phyloP scores from a whole-genome alignment of 2,797 vertebrate genomes.

The Danio aesculapii region DNA sequence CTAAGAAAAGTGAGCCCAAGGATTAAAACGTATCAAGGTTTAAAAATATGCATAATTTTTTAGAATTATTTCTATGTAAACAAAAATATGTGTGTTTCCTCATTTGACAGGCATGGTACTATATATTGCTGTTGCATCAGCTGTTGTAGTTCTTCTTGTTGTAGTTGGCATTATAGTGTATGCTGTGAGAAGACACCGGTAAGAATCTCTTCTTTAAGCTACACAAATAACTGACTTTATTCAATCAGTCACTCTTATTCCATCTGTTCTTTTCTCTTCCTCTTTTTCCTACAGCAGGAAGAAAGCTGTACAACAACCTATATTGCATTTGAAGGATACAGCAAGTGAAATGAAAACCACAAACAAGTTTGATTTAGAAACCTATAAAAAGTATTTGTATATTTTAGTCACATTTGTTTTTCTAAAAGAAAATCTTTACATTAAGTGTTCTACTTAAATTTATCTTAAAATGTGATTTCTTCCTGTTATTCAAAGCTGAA shows the following conservation, averaged over 20 bases:
- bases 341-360: conserved; percentile 20
- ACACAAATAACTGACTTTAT: neutral
- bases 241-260: neutral
- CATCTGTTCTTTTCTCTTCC: neutral
- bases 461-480: no score
- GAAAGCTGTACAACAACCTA: neutral
- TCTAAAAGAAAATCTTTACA: no score
- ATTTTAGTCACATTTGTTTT: no score
- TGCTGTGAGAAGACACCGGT: conserved; percentile 64
- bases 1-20: no score
- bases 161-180: conserved; percentile 55
- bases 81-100: conserved; percentile 22
- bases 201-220: conserved; percentile 34
- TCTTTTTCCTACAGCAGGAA: neutral
- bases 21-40: no score
- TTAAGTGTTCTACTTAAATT: no score
- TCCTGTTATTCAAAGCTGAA: no score
- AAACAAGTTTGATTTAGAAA: conserved; percentile 6
- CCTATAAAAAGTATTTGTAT: neutral
- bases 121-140: conserved; percentile 54
- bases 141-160: conserved; percentile 51
- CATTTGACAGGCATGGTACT: conserved; percentile 63
- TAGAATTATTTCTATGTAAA: no score
- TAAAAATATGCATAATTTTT: no score
- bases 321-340: conserved; percentile 13